phyloP scores from a whole-genome alignment of 2,888 invertebrate genomes.

The Stratiomys singularior region DNA sequence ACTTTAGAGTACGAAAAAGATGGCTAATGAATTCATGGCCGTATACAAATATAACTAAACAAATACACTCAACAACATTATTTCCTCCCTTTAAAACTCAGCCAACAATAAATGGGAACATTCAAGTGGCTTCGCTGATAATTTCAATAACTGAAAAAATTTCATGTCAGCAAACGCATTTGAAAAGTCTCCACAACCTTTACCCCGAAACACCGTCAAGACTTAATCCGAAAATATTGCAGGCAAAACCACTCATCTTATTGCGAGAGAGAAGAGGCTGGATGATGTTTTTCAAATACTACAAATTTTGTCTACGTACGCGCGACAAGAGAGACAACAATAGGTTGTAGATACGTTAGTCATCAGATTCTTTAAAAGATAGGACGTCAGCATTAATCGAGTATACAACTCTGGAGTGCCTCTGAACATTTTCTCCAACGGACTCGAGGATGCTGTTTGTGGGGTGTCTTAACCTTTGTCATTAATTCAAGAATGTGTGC shows the following conservation, averaged over 20 bases:
- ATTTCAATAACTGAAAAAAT: background rate
- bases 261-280: background rate
- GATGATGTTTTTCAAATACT: constrained; percentile 14
- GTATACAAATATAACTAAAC: too few relatives aligned
- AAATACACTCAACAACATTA: too few relatives aligned
- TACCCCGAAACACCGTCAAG: background rate
- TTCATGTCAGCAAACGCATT: background rate
- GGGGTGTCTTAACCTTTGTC: constrained; percentile 31
- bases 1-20: too few relatives aligned
- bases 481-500: constrained; percentile 31
- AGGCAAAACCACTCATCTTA: constrained; percentile 1
- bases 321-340: constrained; percentile 24
- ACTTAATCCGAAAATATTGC: constrained; percentile 19
- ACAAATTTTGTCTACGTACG: constrained; percentile 1
- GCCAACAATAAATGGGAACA: background rate
- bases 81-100: too few relatives aligned
- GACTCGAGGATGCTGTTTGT: constrained; percentile 1
- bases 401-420: constrained; percentile 4
- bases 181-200: background rate
- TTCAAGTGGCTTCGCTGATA: background rate
- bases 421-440: constrained; percentile 2
- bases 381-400: constrained; percentile 32
- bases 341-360: constrained; percentile 14
- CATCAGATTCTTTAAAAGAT: constrained; percentile 35
- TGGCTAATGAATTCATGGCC: too few relatives aligned